phyloP scores from a whole-genome alignment of 2,113 vertebrate species.

The Trogon melanurus region DNA sequence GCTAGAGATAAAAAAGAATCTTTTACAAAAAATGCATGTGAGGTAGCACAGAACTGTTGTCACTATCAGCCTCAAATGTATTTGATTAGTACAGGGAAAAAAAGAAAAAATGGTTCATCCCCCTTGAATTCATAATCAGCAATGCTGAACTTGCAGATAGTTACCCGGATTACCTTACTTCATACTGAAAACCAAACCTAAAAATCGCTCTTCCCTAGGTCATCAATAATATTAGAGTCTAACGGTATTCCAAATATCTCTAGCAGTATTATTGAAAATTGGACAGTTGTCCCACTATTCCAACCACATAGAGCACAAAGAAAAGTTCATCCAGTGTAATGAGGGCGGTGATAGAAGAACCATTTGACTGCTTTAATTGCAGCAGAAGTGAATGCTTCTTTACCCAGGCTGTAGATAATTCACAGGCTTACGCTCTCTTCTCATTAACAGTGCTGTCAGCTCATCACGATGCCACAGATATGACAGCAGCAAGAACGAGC shows the following conservation, averaged over 20 bases:
- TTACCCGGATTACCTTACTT: neutral
- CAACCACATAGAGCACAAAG: neutral
- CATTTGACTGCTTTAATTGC: neutral
- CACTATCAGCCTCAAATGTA: neutral
- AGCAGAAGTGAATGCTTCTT: neutral
- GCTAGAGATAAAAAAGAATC: neutral
- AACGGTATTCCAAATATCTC: neutral
- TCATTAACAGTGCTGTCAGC: neutral
- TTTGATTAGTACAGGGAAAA: neutral
- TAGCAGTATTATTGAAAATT: neutral
- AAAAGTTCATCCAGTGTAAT: neutral
- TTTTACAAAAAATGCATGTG: neutral
- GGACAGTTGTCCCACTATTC: neutral
- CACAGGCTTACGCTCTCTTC: neutral
- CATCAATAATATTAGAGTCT: neutral
- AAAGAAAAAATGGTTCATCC: neutral
- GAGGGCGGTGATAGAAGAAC: neutral
- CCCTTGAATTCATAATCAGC: neutral
- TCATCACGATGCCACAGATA: neutral
- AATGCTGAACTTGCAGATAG: neutral
- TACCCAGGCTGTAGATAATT: neutral
- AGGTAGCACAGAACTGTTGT: neutral
- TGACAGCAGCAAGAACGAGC: fast-evolving
- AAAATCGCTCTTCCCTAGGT: neutral
- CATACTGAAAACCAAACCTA: neutral